Percentiles rank a stretch among this genome's conserved stretches.
Conservation (phyloP, 2,797 vertebrate genomes). For the Falco concolor region DNA sequence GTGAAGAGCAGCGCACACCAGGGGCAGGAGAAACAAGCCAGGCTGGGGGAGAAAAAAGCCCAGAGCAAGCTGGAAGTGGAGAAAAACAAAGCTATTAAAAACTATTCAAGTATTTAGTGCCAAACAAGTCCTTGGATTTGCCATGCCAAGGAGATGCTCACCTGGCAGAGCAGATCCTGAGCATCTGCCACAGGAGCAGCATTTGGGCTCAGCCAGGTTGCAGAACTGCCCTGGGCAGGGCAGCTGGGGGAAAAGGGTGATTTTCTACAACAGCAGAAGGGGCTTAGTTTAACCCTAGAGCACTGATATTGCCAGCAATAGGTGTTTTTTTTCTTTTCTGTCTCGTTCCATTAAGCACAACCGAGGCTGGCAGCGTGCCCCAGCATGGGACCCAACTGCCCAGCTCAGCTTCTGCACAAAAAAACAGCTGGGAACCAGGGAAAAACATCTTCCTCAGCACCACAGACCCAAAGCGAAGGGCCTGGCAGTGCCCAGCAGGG, state of each 20-base stretch:
- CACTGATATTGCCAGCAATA: not conserved
- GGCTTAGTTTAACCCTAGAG: not conserved
- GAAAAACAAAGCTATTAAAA: not conserved
- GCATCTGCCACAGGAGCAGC: not conserved
- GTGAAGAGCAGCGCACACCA: not conserved
- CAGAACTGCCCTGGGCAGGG: not conserved
- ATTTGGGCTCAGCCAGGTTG: not conserved
- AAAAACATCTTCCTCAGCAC: not conserved
- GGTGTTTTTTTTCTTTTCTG: fast-evolving
- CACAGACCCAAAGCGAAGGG: not conserved
- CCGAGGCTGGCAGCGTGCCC: not conserved
- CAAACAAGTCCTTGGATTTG: not conserved
- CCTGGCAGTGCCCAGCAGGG: not conserved
- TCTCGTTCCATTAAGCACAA: not conserved
- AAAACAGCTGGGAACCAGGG: not conserved
- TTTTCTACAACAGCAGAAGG: not conserved
- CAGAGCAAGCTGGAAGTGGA: not conserved
- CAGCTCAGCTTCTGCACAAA: fast-evolving
- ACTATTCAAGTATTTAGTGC: not conserved
- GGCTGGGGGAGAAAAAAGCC: not conserved
- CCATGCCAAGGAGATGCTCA: not conserved
- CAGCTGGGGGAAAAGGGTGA: not conserved
- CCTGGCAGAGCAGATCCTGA: not conserved
- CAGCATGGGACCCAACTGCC: not conserved
- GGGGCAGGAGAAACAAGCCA: not conserved